phyloP scores from a whole-genome alignment of 2,797 vertebrate species.

The Sardinella longiceps region DNA sequence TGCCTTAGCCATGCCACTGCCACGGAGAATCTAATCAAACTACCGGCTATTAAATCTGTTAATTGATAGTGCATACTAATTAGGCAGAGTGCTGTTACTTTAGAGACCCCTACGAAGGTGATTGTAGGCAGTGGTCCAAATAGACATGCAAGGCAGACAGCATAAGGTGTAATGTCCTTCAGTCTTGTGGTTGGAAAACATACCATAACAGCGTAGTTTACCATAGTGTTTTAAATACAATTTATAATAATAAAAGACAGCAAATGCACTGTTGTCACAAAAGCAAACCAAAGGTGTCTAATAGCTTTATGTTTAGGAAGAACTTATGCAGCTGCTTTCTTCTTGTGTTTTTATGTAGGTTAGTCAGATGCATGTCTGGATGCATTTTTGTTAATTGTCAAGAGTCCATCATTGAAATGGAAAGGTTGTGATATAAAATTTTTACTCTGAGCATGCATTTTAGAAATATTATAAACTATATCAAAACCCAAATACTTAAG shows the following conservation, averaged over 20 bases:
- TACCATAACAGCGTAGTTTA: neutral
- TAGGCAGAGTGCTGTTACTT: conserved; percentile 98
- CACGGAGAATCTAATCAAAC: conserved; percentile 99
- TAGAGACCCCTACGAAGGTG: conserved; percentile 95
- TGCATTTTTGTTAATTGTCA: neutral
- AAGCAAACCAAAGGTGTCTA: neutral
- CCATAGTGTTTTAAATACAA: neutral
- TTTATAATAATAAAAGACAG: no score
- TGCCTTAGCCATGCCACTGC: conserved; percentile 99
- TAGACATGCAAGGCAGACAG: conserved; percentile 98
- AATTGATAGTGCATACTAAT: conserved; percentile 99
- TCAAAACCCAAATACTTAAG: neutral
- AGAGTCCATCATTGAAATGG: neutral
- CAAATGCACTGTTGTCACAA: neutral
- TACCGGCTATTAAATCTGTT: conserved; percentile 99
- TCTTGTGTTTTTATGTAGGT: neutral
- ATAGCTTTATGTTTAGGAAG: neutral
- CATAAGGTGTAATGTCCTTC: conserved; percentile 88
- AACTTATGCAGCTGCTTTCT: neutral
- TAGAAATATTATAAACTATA: neutral
- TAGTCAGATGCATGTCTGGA: neutral
- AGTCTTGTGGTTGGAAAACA: conserved; percentile 41
- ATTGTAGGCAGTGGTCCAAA: conserved; percentile 99
- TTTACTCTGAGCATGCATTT: neutral
- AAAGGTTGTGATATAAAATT: neutral